Percentiles rank a stretch among this genome's conserved stretches.
These are phyloP conservation scores for Scomber colias DNA, from an alignment of 2,113 vertebrate genomes.

Conservation along the genomic window DNA sequence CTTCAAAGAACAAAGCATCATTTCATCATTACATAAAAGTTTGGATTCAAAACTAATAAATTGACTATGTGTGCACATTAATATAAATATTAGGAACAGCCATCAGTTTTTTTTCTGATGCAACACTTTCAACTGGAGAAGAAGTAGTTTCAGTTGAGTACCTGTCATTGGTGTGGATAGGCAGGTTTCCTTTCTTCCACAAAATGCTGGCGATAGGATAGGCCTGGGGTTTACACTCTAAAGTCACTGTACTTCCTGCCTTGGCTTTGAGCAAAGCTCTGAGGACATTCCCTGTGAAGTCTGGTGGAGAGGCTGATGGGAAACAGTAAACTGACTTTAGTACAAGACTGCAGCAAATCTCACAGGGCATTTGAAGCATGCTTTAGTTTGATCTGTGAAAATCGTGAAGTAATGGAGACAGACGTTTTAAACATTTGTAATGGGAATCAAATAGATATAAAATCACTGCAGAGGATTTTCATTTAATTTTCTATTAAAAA, in stretches of 20 bases:
- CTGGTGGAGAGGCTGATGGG: slow-evolving; percentile 90
- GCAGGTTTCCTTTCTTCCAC: slow-evolving; percentile 92
- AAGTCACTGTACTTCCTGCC: slow-evolving; percentile 88
- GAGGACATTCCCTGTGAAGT: slow-evolving; percentile 93
- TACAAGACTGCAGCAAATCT: slow-evolving; percentile 40
- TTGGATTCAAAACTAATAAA: background rate
- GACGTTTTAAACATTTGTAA: slow-evolving; percentile 30
- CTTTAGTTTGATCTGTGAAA: slow-evolving; percentile 36
- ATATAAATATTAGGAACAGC: background rate
- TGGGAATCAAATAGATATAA: slow-evolving; percentile 8
- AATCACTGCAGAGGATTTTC: background rate
- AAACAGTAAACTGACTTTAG: slow-evolving; percentile 65
- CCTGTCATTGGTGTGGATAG: slow-evolving; percentile 90
- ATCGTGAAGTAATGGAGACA: slow-evolving; percentile 22
- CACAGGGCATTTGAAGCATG: slow-evolving; percentile 34
- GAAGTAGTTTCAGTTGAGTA: slow-evolving; percentile 55
- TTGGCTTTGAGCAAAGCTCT: slow-evolving; percentile 90
- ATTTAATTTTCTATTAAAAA: background rate
- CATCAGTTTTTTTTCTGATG: background rate
- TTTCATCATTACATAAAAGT: slow-evolving; percentile 33
- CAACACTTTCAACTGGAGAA: background rate
- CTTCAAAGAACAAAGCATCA: background rate
- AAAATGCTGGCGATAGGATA: slow-evolving; percentile 88
- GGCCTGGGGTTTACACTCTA: slow-evolving; percentile 93
- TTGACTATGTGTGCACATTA: background rate